phyloP scores from a whole-genome alignment of 2,888 invertebrate genomes.

The Machimus rusticus region DNA sequence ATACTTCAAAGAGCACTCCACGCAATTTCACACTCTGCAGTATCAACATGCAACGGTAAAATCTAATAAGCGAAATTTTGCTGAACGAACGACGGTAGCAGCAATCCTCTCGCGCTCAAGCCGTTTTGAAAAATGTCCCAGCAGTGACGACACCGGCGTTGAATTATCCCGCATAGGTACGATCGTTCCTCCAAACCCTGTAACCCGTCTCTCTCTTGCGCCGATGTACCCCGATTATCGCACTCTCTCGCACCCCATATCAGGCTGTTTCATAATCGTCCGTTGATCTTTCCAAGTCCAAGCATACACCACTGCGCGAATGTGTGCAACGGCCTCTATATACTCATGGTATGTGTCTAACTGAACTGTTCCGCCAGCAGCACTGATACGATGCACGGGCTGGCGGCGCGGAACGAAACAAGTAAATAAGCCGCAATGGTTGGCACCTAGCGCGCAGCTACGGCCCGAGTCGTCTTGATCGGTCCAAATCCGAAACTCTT shows the following conservation, averaged over 20 bases:
- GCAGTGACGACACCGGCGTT: not conserved
- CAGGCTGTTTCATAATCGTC: conserved; percentile 40
- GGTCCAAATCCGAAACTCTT: not conserved
- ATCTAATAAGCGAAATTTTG: not conserved
- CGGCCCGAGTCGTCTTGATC: not conserved
- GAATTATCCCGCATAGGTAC: not conserved
- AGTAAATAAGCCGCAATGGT: conserved; percentile 13
- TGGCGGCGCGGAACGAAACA: not conserved
- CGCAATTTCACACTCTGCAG: not conserved
- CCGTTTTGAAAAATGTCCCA: conserved; percentile 18
- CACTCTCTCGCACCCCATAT: not conserved
- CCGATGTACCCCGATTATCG: not conserved
- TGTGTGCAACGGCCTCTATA: not conserved
- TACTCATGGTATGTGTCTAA: not conserved
- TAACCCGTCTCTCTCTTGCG: not conserved
- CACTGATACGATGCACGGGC: not conserved
- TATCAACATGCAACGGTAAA: not conserved
- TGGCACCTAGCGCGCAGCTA: not conserved
- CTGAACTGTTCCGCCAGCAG: not conserved
- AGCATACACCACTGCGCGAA: not conserved
- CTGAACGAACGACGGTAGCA: not conserved
- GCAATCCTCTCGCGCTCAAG: not conserved
- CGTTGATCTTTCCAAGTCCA: conserved; percentile 36
- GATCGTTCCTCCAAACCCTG: not conserved
- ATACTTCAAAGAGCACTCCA: not conserved